phyloP scores from a whole-genome alignment of 2,888 invertebrate species.

The Tipula helvola region DNA sequence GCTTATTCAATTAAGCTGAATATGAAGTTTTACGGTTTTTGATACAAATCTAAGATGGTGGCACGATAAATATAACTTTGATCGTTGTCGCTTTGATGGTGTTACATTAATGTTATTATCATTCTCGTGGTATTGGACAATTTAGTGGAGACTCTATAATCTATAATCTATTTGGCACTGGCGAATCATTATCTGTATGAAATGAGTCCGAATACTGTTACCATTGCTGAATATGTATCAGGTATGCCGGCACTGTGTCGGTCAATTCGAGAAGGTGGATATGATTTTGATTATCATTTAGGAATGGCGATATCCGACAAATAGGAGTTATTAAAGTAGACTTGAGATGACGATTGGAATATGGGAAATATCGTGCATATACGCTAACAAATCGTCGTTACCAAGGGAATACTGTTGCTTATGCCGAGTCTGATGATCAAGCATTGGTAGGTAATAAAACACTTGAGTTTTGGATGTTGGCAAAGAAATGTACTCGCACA shows the following conservation, averaged over 20 bases:
- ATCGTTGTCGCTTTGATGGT: constrained; percentile 98
- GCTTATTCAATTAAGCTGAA: constrained; percentile 90
- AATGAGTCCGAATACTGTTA: constrained; percentile 63
- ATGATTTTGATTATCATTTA: constrained; percentile 95
- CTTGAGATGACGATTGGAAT: constrained; percentile 87
- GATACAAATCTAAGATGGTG: constrained; percentile 95
- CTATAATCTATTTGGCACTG: constrained; percentile 84
- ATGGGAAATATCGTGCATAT: constrained; percentile 83
- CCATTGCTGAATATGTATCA: constrained; percentile 97
- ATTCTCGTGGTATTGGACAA: constrained; percentile 86
- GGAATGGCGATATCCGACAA: constrained; percentile 99
- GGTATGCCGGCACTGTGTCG: constrained; percentile 97
- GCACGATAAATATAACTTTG: constrained; percentile 93
- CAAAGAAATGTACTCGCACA: too few species aligned
- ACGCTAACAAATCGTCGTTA: constrained; percentile 88
- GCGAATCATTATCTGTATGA: constrained; percentile 83
- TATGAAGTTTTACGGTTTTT: constrained; percentile 91
- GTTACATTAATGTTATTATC: constrained; percentile 87
- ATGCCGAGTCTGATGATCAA: constrained; percentile 97
- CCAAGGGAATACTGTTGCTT: constrained; percentile 94
- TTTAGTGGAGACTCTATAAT: constrained; percentile 93
- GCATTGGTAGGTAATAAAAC: too few species aligned
- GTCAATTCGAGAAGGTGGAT: constrained; percentile 84
- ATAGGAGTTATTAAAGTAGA: constrained; percentile 81
- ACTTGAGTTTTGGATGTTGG: too few species aligned